phyloP scores from a whole-genome alignment of 2,797 vertebrate species.

The Sphenodon punctatus region DNA sequence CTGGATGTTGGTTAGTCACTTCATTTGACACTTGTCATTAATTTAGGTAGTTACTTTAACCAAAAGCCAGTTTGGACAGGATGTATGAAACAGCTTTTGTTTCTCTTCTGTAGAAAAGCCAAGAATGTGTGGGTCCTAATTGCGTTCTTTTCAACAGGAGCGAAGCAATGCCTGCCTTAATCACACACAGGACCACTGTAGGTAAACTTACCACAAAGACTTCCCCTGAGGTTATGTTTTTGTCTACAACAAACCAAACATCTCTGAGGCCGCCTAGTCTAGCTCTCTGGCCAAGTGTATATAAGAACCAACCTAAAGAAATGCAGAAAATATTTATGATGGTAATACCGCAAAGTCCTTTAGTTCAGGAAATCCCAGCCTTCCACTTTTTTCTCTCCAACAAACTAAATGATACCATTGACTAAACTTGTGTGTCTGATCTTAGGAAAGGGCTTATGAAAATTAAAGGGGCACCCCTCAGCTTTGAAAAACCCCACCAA shows the following conservation, averaged over 20 bases:
- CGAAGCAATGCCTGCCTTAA: neutral
- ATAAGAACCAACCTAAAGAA: constrained; percentile 90
- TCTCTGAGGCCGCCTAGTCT: constrained; percentile 83
- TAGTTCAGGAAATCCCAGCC: neutral
- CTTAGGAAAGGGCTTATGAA: neutral
- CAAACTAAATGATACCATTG: neutral
- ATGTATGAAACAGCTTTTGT: neutral
- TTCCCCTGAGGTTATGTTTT: constrained; percentile 85
- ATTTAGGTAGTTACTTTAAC: neutral
- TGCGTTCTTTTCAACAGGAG: neutral
- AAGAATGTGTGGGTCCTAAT: neutral
- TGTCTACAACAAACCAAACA: constrained; percentile 94
- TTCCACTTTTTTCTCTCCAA: neutral
- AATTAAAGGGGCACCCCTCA: neutral
- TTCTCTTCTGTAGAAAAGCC: neutral
- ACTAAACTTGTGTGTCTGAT: neutral
- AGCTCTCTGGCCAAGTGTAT: constrained; percentile 93
- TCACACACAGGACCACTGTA: neutral
- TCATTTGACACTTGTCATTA: neutral
- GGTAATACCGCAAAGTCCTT: neutral
- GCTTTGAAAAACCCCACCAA: neutral
- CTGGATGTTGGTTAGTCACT: neutral
- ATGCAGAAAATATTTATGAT: no score
- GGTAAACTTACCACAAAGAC: constrained; percentile 88
- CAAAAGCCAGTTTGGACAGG: constrained; percentile 23